Conservation (phyloP, 2,797 vertebrate species). For the Rallus crepitans region DNA sequence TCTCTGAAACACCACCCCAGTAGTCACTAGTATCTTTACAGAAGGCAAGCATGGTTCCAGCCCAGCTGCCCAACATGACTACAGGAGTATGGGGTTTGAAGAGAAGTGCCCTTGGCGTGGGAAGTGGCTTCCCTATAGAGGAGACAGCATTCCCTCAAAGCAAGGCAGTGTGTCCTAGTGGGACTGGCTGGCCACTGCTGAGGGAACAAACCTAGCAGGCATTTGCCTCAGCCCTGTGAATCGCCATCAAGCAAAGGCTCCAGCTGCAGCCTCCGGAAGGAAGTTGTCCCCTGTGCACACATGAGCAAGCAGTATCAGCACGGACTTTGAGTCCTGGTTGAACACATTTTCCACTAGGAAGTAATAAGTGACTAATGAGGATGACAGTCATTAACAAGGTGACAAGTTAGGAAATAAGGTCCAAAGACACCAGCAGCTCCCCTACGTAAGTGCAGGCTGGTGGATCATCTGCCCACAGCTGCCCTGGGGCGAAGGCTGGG, state of each 20-base stretch:
- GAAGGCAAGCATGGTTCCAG: not conserved
- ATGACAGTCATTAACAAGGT: not conserved
- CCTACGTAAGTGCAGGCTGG: not conserved
- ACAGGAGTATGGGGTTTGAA: not conserved
- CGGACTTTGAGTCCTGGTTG: fast-evolving
- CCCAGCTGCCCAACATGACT: not conserved
- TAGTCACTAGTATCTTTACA: not conserved
- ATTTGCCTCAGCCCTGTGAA: not conserved
- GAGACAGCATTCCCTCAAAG: not conserved
- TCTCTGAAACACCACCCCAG: not conserved
- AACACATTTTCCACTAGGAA: constrained; percentile 14
- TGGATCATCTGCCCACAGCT: not conserved
- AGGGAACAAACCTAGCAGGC: not conserved
- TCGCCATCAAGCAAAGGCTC: not conserved
- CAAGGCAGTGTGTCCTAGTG: not conserved
- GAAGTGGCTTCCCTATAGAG: not conserved
- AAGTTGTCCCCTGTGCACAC: not conserved
- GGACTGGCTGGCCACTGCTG: not conserved
- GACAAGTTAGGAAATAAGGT: not conserved
- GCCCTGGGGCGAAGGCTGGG: not conserved
- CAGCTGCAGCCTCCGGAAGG: not conserved
- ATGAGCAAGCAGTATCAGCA: not conserved
- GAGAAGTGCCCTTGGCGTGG: not conserved
- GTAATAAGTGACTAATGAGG: constrained; percentile 5
- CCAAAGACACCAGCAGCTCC: not conserved